Base-by-base conservation (phyloP, 2,888 invertebrate genomes). In the Gisinianus flammeolus region DNA sequence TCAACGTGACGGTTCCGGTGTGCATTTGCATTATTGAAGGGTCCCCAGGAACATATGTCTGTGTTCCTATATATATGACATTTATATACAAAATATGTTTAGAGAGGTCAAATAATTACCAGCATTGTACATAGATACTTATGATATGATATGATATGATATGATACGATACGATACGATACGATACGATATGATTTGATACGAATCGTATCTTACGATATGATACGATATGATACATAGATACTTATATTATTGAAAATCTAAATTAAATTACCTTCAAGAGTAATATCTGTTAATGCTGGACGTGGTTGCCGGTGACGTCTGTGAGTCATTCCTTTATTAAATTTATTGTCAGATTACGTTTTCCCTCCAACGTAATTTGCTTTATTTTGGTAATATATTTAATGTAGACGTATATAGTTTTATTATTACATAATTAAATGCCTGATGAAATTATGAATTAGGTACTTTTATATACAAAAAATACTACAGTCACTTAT, bases 271-370 rank as follows among this genome's bases (percentile, higher is more conserved):
- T 22, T 22, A 62, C 62, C 62, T 62, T 62, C 24, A 24, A 22
- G 26, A 62, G 62, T 62, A 62, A 62, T 62, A 24, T 62, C 62
- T 24, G 62, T 62, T 6, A 62, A 24, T 62, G 62, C 24, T 62
- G 26, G 22, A 24, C 62, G 8, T 24, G 62, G 24, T 22, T 26
- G 22, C 24, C 62, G n/a, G 8, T 10, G n/a, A 4, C 62, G 62
- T 62, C 62, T 12, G 8, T 12, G 56, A n/a, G 56, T 12, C 62
- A 62, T 62, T 22, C 22, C 35, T 35, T 35, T 35, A 10, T 24
- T n/a, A n/a, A n/a, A n/a, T n/a, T n/a, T n/a, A n/a, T n/a, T n/a
- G n/a, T n/a, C n/a, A n/a, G n/a, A n/a, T n/a, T n/a, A n/a, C n/a
- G n/a, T n/a, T n/a, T n/a, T n/a, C n/a, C n/a, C n/a, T n/a, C n/a